Conservation (phyloP, 2,797 vertebrate species). For the Telmatherina bonti region DNA sequence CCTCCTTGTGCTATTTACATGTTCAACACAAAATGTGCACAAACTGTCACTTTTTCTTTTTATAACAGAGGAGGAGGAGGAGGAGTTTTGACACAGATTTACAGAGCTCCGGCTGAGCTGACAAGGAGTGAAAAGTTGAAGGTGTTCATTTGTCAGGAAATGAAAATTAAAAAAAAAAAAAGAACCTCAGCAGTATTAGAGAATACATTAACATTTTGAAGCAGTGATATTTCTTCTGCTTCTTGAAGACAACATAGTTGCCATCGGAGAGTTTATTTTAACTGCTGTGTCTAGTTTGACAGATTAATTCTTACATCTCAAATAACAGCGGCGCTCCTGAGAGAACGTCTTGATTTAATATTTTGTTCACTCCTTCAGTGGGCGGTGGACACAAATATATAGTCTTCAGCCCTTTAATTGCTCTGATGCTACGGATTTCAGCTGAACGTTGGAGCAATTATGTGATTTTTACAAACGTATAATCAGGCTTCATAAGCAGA, state of each 20-base stretch:
- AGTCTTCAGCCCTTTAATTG: background rate
- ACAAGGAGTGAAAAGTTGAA: conserved; percentile 39
- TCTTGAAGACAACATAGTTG: too few species aligned
- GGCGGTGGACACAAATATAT: background rate
- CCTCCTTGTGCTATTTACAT: conserved; percentile 49
- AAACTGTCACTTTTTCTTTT: conserved; percentile 29
- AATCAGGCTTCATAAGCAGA: background rate
- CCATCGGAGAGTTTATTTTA: too few species aligned
- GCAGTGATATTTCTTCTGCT: too few species aligned
- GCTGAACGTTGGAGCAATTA: background rate
- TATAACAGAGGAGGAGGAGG: conserved; percentile 33
- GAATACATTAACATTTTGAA: background rate
- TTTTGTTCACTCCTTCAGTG: background rate
- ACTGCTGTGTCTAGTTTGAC: too few species aligned
- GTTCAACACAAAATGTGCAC: conserved; percentile 31
- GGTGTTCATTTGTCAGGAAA: conserved; percentile 44
- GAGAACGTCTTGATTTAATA: background rate
- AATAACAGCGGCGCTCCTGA: background rate
- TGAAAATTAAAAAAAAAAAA: background rate
- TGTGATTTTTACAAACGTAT: background rate
- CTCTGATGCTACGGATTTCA: background rate
- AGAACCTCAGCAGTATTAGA: background rate
- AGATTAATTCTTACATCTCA: too few species aligned
- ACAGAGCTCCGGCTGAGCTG: conserved; percentile 32
- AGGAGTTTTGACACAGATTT: conserved; percentile 42